A percentile compares a stretch with the other conserved stretches of the same genome.
These are phyloP conservation scores for Bombylius major DNA, from an alignment of 2,888 invertebrate genomes.

Conservation along the genomic window DNA sequence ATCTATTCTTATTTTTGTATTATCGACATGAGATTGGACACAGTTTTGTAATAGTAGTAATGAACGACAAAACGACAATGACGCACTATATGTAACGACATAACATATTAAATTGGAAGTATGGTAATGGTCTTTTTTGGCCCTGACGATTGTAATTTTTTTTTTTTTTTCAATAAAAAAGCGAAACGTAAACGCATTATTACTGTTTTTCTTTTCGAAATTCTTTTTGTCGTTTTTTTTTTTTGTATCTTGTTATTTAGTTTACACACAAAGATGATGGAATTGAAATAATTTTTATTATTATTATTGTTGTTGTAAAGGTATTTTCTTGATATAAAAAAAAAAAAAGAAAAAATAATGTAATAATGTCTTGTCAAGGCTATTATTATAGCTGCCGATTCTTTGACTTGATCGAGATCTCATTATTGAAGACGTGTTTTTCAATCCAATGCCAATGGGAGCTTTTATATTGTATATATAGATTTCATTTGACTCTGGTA, in stretches of 20 bases:
- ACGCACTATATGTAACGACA: not conserved
- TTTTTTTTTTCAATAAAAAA: too few species aligned
- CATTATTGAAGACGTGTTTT: not conserved
- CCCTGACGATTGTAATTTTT: too few species aligned
- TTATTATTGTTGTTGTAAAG: not conserved
- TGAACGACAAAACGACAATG: not conserved
- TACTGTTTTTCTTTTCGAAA: too few species aligned
- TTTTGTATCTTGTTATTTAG: too few species aligned
- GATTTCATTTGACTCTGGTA: too few species aligned
- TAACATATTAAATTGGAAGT: too few species aligned
- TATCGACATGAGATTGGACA: not conserved
- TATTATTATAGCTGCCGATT: not conserved
- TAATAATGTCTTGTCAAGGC: not conserved
- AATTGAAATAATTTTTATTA: not conserved
- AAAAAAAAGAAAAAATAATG: too few species aligned
- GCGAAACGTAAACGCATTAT: too few species aligned
- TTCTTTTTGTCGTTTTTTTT: too few species aligned
- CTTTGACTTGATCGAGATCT: not conserved
- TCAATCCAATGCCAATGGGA: not conserved
- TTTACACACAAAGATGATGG: too few species aligned
- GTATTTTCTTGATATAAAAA: not conserved
- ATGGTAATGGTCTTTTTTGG: too few species aligned
- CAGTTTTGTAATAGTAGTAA: not conserved
- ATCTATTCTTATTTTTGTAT: not conserved
- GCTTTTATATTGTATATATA: not conserved